Conservation (phyloP, 2,888 invertebrate species). For the Disparrhopalites patrizii region DNA sequence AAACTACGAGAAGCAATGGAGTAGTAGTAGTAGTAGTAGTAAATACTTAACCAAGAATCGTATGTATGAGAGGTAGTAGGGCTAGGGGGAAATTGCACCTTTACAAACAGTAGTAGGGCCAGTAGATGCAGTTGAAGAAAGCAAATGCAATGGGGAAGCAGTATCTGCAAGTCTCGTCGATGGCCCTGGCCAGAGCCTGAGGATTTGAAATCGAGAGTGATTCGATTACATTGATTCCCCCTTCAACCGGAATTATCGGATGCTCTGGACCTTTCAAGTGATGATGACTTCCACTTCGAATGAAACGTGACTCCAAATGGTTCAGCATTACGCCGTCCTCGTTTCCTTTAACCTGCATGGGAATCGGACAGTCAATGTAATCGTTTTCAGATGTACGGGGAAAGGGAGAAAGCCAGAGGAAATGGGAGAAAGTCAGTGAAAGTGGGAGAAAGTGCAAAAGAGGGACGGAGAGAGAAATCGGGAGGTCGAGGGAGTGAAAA, state of each 20-base stretch:
- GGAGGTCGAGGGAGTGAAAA: no score
- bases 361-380: no score
- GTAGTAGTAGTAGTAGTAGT: no score
- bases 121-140: slow-evolving; percentile 54
- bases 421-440: no score
- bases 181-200: slow-evolving; percentile 9
- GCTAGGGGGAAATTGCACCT: no score
- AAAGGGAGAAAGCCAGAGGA: no score
- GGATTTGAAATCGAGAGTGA: slow-evolving; percentile 4
- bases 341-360: slow-evolving; percentile 25
- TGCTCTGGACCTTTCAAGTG: slow-evolving; percentile 35
- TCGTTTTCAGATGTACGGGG: no score
- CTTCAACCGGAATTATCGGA: slow-evolving; percentile 41
- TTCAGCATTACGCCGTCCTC: slow-evolving; percentile 35
- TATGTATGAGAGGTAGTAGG: no score
- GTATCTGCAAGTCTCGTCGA: slow-evolving; percentile 47
- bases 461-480: neutral
- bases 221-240: slow-evolving; percentile 15
- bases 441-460: no score
- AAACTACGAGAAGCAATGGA: no score
- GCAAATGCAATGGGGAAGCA: slow-evolving; percentile 54
- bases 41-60: no score
- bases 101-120: slow-evolving; percentile 52
- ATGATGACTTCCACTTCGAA: slow-evolving; percentile 30
- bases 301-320: slow-evolving; percentile 41